A percentile compares a stretch with the other conserved stretches of the same genome.
phyloP scores from a whole-genome alignment of 2,797 vertebrate species.

The Setipinna tenuifilis region DNA sequence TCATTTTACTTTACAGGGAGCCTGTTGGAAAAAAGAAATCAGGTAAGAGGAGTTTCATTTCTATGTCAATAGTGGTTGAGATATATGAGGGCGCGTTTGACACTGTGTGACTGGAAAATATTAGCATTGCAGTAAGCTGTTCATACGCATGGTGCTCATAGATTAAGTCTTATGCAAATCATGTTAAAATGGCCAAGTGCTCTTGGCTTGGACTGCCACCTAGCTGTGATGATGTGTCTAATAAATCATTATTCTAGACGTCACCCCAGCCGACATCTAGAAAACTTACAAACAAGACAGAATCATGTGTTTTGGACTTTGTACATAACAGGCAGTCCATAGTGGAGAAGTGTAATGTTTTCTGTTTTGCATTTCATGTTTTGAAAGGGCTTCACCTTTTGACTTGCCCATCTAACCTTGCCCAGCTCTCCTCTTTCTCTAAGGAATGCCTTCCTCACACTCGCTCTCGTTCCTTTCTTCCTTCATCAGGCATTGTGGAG shows the following conservation, averaged over 20 bases:
- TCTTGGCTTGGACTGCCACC: conserved; percentile 32
- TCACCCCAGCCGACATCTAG: too few species aligned
- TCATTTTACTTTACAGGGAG: conserved; percentile 81
- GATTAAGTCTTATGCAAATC: neutral
- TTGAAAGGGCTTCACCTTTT: conserved; percentile 43
- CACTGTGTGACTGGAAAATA: neutral
- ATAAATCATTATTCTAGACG: neutral
- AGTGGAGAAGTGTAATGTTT: neutral
- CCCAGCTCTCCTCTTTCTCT: conserved; percentile 68
- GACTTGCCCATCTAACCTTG: conserved; percentile 54
- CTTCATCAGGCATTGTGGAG: conserved; percentile 88
- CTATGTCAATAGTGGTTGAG: neutral
- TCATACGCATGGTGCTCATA: neutral
- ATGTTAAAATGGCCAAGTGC: neutral
- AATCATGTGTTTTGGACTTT: too few species aligned
- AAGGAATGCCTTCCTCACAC: conserved; percentile 72
- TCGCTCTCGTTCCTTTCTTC: conserved; percentile 69
- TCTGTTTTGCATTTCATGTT: conserved; percentile 44
- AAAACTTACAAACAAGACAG: too few species aligned
- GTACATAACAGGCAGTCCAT: neutral
- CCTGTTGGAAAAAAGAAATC: conserved; percentile 91
- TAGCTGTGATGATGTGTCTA: conserved; percentile 1
- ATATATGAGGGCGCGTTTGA: neutral
- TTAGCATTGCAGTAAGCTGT: neutral
- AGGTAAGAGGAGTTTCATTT: conserved; percentile 77